Conservation (phyloP, 30 jellyfish, hydroid and myxozoan genomes). For the Turritopsis dohrnii region DNA sequence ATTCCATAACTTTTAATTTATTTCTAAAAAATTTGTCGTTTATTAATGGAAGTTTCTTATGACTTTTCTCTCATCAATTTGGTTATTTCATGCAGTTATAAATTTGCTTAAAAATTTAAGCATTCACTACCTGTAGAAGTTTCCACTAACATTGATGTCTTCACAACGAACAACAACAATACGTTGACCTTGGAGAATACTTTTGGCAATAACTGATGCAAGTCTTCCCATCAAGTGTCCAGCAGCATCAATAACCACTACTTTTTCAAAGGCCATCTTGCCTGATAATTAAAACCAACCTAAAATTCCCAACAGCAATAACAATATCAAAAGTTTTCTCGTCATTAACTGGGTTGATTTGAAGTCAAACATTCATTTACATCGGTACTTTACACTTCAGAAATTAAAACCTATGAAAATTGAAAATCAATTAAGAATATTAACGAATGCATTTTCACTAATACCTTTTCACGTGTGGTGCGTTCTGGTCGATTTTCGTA, state of each 20-base stretch:
- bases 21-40: too few relatives aligned
- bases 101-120: too few relatives aligned
- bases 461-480: conserved; percentile 42
- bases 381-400: background rate
- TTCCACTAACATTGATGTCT: conserved; percentile 94
- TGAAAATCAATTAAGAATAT: too few relatives aligned
- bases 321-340: too few relatives aligned
- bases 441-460: background rate
- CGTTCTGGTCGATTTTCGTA: conserved; percentile 21
- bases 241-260: conserved; percentile 90
- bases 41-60: too few relatives aligned
- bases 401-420: background rate
- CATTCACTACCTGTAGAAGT: conserved; percentile 91
- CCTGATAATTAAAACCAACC: background rate
- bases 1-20: too few relatives aligned
- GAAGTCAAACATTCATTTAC: too few relatives aligned
- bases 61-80: too few relatives aligned
- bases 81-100: too few relatives aligned
- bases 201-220: conserved; percentile 90
- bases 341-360: too few relatives aligned
- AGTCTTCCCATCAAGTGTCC: conserved; percentile 99
- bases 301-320: background rate
- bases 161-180: conserved; percentile 98
- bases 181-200: conserved; percentile 84
- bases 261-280: conserved; percentile 47